Evolutionary conservation across 2,113 vertebrate genomes (phyloP), one percentile per base, ranked within the genome.

Genomic region (Nibea coibor): DNA sequence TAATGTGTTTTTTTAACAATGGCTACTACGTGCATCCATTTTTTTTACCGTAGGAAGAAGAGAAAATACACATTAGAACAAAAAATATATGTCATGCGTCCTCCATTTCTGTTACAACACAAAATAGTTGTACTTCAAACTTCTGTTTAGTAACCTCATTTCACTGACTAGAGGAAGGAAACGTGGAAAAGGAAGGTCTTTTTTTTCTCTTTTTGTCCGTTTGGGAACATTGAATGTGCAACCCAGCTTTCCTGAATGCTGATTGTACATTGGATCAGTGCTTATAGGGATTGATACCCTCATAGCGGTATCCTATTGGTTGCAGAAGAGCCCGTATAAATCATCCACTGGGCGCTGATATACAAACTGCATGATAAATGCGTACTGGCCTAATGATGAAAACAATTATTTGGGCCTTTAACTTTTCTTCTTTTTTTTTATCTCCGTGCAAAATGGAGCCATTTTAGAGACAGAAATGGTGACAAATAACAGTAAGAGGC

Each of bases 341-440:
- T 95, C 93, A 94, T 93, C 85, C 85, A 47, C 67, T 88, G 69
- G 42, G 57, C 39, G 62, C 86, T 93, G 91, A 93, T 92, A 89
- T 90, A 90, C 92, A 92, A 94, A 92, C 75, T 85, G 62, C 85
- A 86, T 91, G 87, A 94, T 92, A 75, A 92, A 93, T 91, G 91
- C 75, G 80, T 64, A 73, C 83, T 64, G 73, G 85, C 67, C 85
- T 91, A 92, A 91, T 91, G 86, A 92, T 92, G 87, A 94, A 93
- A 94, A 94, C 93, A 93, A 95, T 95, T 92, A 94, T 94, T 93
- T 94, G 93, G 88, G 85, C 89, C 88, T 94, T 94, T 94, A 94
- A 90, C 92, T 83, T 80, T 86, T 75, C 8, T 39, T 39, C 2
- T 39, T 80, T 82, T 39, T 80, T 84, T 77, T 85, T 82, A 91